phyloP scores from a whole-genome alignment of 2,113 vertebrate genomes.

The Junco hyemalis region DNA sequence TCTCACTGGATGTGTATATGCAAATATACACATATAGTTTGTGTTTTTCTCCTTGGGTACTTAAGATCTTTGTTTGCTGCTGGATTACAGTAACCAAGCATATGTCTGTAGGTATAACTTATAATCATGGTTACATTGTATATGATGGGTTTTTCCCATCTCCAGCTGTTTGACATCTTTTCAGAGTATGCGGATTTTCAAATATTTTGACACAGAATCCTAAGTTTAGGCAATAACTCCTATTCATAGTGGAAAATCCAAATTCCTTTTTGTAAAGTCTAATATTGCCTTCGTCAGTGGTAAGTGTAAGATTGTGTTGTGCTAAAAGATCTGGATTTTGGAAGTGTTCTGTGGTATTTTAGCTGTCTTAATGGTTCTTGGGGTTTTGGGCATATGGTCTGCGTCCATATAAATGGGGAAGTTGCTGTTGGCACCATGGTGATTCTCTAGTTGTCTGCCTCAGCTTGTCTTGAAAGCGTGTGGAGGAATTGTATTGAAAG shows the following conservation, averaged over 20 bases:
- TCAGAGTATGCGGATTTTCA: not conserved
- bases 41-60: not conserved
- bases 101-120: not conserved
- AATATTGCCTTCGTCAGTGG: not conserved
- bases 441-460: not conserved
- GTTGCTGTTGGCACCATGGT: not conserved
- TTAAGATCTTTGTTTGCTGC: not conserved
- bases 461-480: not conserved
- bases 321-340: not conserved
- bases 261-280: not conserved
- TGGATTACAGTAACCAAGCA: not conserved
- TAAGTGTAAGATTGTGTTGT: not conserved
- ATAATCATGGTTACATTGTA: not conserved
- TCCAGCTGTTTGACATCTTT: not conserved
- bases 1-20: not conserved
- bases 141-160: not conserved
- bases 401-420: not conserved
- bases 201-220: not conserved
- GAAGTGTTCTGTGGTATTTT: not conserved
- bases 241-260: not conserved
- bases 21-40: not conserved
- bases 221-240: not conserved
- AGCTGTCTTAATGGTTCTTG: not conserved
- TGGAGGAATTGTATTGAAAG: not conserved
- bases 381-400: fast-evolving